Percentiles rank a stretch among this genome's conserved stretches.
Conservation (phyloP, 1,140 invertebrate species). For the Orius laevigatus region DNA sequence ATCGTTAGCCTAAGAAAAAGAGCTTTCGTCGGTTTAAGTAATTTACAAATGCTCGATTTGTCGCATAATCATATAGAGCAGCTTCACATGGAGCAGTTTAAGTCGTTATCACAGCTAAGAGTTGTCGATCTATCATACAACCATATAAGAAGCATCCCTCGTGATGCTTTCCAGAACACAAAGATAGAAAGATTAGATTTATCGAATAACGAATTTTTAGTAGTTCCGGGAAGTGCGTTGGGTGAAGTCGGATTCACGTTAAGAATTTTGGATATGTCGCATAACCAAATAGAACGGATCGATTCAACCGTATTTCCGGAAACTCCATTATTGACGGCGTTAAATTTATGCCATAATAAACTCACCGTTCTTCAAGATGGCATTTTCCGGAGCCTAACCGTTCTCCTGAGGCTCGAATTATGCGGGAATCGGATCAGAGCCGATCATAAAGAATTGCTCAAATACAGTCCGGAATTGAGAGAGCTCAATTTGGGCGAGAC, state of each 20-base stretch:
- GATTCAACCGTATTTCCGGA: constrained; percentile 74
- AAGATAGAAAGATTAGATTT: constrained; percentile 64
- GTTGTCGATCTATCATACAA: constrained; percentile 62
- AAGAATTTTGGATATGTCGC: constrained; percentile 54
- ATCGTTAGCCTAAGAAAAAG: constrained; percentile 52
- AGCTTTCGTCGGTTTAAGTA: constrained; percentile 53
- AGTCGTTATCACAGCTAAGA: constrained; percentile 54
- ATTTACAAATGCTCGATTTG: constrained; percentile 61
- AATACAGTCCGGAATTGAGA: constrained; percentile 64
- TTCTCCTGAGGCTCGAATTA: constrained; percentile 59
- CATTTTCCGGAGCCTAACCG: constrained; percentile 65
- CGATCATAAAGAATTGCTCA: constrained; percentile 79
- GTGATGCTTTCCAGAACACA: constrained; percentile 65
- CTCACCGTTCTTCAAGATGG: constrained; percentile 74
- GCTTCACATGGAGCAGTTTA: constrained; percentile 65
- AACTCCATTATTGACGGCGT: constrained; percentile 56
- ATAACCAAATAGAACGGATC: constrained; percentile 70
- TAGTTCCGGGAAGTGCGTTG: constrained; percentile 52
- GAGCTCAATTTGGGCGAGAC: constrained; percentile 55
- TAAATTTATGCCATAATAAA: constrained; percentile 64
- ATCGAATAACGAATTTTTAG: constrained; percentile 57
- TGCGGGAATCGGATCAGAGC: constrained; percentile 64
- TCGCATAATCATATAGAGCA: constrained; percentile 59
- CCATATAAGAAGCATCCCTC: constrained; percentile 52
- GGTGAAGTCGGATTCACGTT: constrained; percentile 57